These are phyloP conservation scores for Graphium colonna DNA, from an alignment of 2,888 invertebrate genomes.

Conservation along the genomic window DNA sequence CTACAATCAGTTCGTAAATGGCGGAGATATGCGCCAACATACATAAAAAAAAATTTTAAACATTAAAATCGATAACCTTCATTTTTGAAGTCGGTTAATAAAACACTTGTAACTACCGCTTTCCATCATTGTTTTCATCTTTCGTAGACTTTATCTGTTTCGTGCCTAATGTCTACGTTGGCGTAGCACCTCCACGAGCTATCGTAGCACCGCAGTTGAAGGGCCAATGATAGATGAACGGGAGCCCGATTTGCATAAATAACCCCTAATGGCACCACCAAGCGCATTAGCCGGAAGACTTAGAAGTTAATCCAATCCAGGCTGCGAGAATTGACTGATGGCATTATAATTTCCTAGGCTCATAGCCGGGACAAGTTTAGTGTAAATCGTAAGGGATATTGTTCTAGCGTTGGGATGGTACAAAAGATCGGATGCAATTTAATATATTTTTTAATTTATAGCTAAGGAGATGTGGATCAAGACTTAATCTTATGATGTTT, in stretches of 20 bases:
- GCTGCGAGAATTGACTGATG: constrained; percentile 30
- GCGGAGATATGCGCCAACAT: too few relatives aligned
- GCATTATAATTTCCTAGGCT: constrained; percentile 26
- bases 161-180: background rate
- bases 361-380: background rate
- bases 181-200: background rate
- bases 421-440: too few relatives aligned
- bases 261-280: constrained; percentile 45
- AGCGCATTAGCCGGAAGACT: constrained; percentile 29
- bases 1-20: too few relatives aligned
- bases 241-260: constrained; percentile 52
- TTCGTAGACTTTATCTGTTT: too few relatives aligned
- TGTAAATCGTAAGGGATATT: background rate
- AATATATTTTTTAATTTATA: too few relatives aligned
- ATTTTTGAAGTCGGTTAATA: too few relatives aligned
- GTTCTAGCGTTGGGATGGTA: background rate
- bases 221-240: constrained; percentile 34
- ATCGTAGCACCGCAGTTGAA: constrained; percentile 36
- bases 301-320: constrained; percentile 41
- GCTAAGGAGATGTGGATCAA: too few relatives aligned
- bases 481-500: too few relatives aligned
- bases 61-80: too few relatives aligned
- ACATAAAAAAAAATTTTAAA: too few relatives aligned
- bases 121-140: too few relatives aligned
- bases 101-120: too few relatives aligned